Base-by-base conservation (phyloP, 2,888 invertebrate species). In the Achlya flavicornis region DNA sequence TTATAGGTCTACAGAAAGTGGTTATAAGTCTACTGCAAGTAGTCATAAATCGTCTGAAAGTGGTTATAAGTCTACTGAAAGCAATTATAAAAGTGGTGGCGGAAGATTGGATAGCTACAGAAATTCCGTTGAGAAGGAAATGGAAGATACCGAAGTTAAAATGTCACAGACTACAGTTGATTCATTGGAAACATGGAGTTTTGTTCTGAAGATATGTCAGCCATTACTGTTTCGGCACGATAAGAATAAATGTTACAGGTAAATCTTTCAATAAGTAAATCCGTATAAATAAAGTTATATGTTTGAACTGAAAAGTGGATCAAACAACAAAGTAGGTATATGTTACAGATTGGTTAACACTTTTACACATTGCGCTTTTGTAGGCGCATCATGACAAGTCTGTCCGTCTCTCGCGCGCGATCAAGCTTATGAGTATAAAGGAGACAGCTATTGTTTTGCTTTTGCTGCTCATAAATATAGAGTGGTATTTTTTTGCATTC, bases 171-270 rank as follows among this genome's bases (percentile, higher is more conserved):
- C 86, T 0, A 93, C 89, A 0, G 80, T 87, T 0, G 87, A 90
- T 58, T 93, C 93, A 0, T 70, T 93, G 63, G 93, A 93, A 57
- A 90, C 88, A 0, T 94, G 93, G 93, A 91, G 87, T 62, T 92
- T 93, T 70, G 90, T 94, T 0, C 65, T 93, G 53, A 92, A 94
- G 77, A 90, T 93, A 0, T 94, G 94, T 61, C 93, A 93, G 70
- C 94, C 93, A 0, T 68, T 93, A 65, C 69, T 93, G 63, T 93
- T 93, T 69, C 83, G 92, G 63, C 94, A 94, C 69, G 92, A 92
- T 62, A 91, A 85, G 68, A 89, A 88, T 64, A 92, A 89, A 71
- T 94, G 94, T 74, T 92, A 89, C 70, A 92, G 86, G 94, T 94
- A 6, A 3, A 48, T n/a, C n/a, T n/a, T 48, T n/a, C 4, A n/a